phyloP scores from a whole-genome alignment of 2,888 invertebrate genomes.

The Ptychoptera contaminata region DNA sequence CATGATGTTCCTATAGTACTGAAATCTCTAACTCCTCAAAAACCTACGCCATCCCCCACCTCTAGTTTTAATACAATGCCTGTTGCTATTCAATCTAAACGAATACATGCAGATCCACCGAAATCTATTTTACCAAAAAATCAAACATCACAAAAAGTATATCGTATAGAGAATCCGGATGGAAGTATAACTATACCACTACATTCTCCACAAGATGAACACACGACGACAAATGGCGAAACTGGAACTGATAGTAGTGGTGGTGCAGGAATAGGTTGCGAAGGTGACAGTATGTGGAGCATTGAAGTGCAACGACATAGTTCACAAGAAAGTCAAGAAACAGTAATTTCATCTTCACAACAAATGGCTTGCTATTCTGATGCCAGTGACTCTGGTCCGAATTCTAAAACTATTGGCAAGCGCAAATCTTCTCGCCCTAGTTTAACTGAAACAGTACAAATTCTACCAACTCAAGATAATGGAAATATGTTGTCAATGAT shows the following conservation, averaged over 20 bases:
- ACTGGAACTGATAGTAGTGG: neutral
- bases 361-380: neutral
- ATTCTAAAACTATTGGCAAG: neutral
- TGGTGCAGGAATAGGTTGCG: constrained; percentile 4
- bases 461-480: constrained; percentile 16
- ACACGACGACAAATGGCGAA: neutral
- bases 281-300: constrained; percentile 22
- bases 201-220: constrained; percentile 33
- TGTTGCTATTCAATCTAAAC: neutral
- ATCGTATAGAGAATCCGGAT: constrained; percentile 31
- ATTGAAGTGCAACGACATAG: constrained; percentile 25
- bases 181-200: constrained; percentile 42
- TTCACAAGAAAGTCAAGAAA: constrained; percentile 37
- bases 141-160: constrained; percentile 13
- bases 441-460: neutral
- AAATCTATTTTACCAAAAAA: constrained; percentile 8
- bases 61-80: too few relatives aligned
- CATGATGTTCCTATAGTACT: too few relatives aligned
- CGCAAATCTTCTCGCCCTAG: neutral
- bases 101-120: constrained; percentile 6
- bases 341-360: constrained; percentile 26
- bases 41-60: too few relatives aligned
- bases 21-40: too few relatives aligned
- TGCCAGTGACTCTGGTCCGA: too few relatives aligned
- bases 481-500: neutral